Evolutionary conservation across 1,140 invertebrate genomes (phyloP), one percentile per base, ranked within the genome.

Genomic region (Bradynema listronoti): DNA sequence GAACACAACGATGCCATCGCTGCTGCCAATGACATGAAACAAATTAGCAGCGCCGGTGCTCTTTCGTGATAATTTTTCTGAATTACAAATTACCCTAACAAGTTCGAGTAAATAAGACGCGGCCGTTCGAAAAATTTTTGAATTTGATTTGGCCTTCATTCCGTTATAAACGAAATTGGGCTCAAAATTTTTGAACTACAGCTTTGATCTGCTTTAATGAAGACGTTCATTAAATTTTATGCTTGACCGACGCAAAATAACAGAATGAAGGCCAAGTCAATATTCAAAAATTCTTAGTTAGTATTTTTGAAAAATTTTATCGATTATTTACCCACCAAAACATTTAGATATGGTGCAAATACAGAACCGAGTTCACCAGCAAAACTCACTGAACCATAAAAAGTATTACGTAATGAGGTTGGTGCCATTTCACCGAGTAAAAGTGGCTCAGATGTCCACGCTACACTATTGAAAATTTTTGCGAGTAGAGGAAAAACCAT

Each of bases 311-410:
- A 3, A 43, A 43, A 43, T 49, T 53, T 3, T 16, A n/a, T n/a
- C n/a, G n/a, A n/a, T n/a, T n/a, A n/a, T n/a, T n/a, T n/a, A n/a
- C n/a, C n/a, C n/a, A 65, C 63, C 62, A 66, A 47, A 39, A 41
- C 39, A 27, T 67, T 72, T 30, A 73, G 33, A 61, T 69, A 69
- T n/a, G 67, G 67, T 24, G 67, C 67, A 30, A 72, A 36, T 30
- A 72, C 56, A 29, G 69, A 68, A 4, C 69, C 67, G 50, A 63
- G 42, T 46, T 69, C 67, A 19, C 67, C 67, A 19, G 59, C 29
- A 45, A 71, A 66, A 53, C 64, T 56, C 22, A 65, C 49, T 22
- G 29, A 61, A 7, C 65, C 66, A 22, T 55, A 67, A 27, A 66
- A 47, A 29, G 61, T 57, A 47, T 69, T 69, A 34, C 67, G 66